Evolutionary conservation across 1,140 invertebrate species (phyloP), one percentile per base, ranked within the genome.

Genomic region (Anthonomus grandis): DNA sequence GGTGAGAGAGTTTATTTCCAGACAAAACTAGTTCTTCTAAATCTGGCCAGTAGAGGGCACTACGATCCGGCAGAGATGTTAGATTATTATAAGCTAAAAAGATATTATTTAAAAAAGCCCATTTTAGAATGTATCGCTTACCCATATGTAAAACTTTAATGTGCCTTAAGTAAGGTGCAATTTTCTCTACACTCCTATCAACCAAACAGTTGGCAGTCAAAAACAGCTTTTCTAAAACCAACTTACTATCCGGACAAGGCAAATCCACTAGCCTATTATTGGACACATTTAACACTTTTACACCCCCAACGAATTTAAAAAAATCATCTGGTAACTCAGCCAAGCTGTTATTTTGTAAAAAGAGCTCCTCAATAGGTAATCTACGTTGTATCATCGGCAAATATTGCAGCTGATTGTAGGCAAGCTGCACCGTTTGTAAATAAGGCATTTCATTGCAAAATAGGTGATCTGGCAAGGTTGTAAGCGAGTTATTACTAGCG

Each of bases 11-110:
- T 72, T 84, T 82, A 71, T 93, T 93, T 19, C 90, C 90, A 9
- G 89, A 91, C 12, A 93, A 62, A 1, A 92, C 84, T 6, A 93
- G 70, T 71, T 91, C 89, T 75, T 91, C 87, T 57, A 93, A 74
- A 55, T 90, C 85, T 2, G 78, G 75, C 88, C 89, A 91, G 54
- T 81, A 82, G 21, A 79, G 79, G 31, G 88, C 79, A 66, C 87
- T 89, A 64, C 82, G 84, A 63, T 90, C 86, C 1, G 88, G 86
- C 50, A 93, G 71, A 13, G 76, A 79, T 3, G 85, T 85, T 15
- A 92, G 76, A 39, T 82, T 83, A 68, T 92, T 93, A 64, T 91
- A 90, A 12, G 88, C 87, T 15, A 87, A 31, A 57, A 57, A 17
- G n/a, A n/a, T n/a, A n/a, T 34, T 45, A 48, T 48, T 34, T 15